These are phyloP conservation scores for Boleophthalmus pectinirostris DNA, from an alignment of 2,113 vertebrate species.

Conservation along the genomic window DNA sequence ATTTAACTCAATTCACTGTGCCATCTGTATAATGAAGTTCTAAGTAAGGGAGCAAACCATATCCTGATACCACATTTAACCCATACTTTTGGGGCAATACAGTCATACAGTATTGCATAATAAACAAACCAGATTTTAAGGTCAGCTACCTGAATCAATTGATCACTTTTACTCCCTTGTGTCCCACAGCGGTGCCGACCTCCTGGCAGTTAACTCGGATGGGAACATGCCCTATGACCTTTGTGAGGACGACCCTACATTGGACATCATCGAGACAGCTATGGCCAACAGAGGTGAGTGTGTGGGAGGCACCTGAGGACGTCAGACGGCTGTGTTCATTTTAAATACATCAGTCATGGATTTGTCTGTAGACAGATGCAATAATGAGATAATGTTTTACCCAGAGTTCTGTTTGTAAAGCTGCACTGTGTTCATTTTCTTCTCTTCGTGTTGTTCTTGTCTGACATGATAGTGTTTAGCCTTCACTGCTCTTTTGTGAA, in stretches of 20 bases:
- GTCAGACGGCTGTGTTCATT: neutral
- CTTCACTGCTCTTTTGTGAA: neutral
- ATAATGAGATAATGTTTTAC: neutral
- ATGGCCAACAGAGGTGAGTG: conserved; percentile 94
- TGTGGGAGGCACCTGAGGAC: neutral
- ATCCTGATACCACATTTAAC: too few species aligned
- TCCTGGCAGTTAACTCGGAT: conserved; percentile 94
- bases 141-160: neutral
- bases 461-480: neutral
- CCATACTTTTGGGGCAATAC: too few species aligned
- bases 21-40: neutral
- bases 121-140: too few species aligned
- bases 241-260: conserved; percentile 94
- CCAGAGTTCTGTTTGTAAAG: neutral
- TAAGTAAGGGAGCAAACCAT: neutral
- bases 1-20: neutral
- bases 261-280: conserved; percentile 96
- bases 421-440: neutral
- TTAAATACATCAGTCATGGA: neutral
- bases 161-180: conserved; percentile 1
- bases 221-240: conserved; percentile 99
- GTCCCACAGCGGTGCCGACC: conserved; percentile 86
- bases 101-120: too few species aligned
- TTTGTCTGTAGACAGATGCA: conserved; percentile 16
- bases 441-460: neutral